Conservation (phyloP, 2,888 invertebrate species). For the Neria commutata region DNA sequence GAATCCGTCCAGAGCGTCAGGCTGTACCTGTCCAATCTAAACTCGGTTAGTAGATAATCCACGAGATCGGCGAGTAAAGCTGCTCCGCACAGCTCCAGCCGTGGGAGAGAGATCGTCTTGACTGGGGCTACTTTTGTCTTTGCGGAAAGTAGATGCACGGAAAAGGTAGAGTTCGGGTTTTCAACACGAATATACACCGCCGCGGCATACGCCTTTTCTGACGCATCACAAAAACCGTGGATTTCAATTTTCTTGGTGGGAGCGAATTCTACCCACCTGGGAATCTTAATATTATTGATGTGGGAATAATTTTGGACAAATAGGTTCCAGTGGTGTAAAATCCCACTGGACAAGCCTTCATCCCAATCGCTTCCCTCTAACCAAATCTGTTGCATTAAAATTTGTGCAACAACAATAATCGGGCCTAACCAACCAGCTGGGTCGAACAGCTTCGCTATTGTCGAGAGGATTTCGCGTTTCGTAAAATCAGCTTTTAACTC, state of each 20-base stretch:
- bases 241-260: conserved; percentile 1
- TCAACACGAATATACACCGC: conserved; percentile 12
- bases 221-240: conserved; percentile 20
- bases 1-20: conserved; percentile 9
- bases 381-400: conserved; percentile 31
- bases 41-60: not conserved
- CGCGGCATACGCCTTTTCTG: conserved; percentile 17
- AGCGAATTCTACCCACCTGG: conserved; percentile 20
- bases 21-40: not conserved
- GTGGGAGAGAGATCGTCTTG: conserved; percentile 1
- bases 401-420: conserved; percentile 24
- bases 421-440: conserved; percentile 29
- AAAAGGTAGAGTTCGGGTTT: not conserved
- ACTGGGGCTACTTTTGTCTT: conserved; percentile 18
- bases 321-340: not conserved
- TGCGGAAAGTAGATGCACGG: conserved; percentile 12
- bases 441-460: conserved; percentile 29
- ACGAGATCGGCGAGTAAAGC: not conserved
- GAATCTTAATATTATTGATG: conserved; percentile 20
- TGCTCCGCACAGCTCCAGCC: conserved; percentile 16
- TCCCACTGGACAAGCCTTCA: not conserved
- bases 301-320: conserved; percentile 15
- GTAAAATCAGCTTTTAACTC: not conserved
- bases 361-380: conserved; percentile 22
- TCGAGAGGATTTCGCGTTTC: conserved; percentile 24